Percentiles rank a stretch among this genome's conserved stretches.
Conservation (phyloP, 2,888 invertebrate species). For the Smittia sp. region DNA sequence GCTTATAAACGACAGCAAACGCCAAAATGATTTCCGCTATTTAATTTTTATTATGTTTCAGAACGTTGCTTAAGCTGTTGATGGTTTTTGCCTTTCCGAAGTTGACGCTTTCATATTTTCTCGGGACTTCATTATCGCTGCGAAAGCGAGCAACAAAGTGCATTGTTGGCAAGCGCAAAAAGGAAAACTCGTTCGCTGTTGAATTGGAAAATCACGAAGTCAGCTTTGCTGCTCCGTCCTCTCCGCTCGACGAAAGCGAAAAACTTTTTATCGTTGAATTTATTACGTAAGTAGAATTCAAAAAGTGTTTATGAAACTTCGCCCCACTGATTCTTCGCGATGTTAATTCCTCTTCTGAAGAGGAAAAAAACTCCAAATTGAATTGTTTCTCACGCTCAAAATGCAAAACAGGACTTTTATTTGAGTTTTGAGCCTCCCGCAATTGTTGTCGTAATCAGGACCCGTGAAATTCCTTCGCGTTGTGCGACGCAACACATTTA, state of each 20-base stretch:
- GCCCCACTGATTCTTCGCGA: background rate
- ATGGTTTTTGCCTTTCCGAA: background rate
- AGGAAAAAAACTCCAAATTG: background rate
- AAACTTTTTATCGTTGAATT: background rate
- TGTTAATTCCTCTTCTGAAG: background rate
- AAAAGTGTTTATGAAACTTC: background rate
- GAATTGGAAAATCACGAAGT: background rate
- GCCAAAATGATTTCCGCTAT: slow-evolving; percentile 18
- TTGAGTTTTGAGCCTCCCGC: background rate
- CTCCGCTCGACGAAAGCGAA: background rate
- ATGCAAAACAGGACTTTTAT: slow-evolving; percentile 8
- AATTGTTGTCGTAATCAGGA: background rate
- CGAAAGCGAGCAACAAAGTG: background rate
- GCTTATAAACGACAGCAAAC: slow-evolving; percentile 6
- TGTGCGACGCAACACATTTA: background rate
- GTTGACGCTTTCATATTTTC: background rate
- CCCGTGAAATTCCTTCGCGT: slow-evolving; percentile 1
- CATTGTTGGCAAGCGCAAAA: background rate
- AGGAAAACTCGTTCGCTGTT: background rate
- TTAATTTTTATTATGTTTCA: slow-evolving; percentile 25
- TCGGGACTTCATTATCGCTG: background rate
- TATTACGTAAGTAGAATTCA: background rate
- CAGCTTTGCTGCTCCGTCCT: no score
- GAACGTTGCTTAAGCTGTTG: background rate
- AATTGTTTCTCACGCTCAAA: background rate